phyloP scores from a whole-genome alignment of 2,113 vertebrate species.

The Malurus melanocephalus region DNA sequence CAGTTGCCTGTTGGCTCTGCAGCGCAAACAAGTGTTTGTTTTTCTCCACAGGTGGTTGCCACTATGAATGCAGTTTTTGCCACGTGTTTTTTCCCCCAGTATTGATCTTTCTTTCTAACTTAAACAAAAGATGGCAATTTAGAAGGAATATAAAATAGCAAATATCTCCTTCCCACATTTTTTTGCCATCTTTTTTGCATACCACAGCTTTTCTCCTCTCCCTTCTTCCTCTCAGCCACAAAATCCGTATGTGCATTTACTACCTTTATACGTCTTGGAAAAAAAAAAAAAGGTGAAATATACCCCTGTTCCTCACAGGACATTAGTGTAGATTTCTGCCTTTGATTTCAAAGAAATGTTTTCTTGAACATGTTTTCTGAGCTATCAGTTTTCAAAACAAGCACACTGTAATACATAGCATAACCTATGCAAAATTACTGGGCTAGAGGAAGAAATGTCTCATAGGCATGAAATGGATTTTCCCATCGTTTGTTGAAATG shows the following conservation, averaged over 20 bases:
- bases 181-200: not conserved
- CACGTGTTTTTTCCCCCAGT: fast-evolving
- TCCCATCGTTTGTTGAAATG: not conserved
- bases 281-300: not conserved
- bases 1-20: not conserved
- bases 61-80: not conserved
- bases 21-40: not conserved
- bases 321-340: not conserved
- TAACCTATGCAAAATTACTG: not conserved
- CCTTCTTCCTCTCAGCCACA: not conserved
- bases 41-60: not conserved
- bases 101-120: not conserved
- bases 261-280: not conserved
- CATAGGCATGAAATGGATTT: not conserved
- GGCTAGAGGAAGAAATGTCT: not conserved
- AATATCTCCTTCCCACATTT: not conserved
- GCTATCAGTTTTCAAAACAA: not conserved
- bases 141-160: not conserved
- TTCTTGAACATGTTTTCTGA: not conserved
- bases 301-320: not conserved
- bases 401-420: not conserved
- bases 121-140: not conserved
- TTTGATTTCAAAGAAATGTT: not conserved
- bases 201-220: not conserved
- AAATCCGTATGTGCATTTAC: not conserved